Base-by-base conservation (phyloP, 2,797 vertebrate species). In the Spinus pinus region DNA sequence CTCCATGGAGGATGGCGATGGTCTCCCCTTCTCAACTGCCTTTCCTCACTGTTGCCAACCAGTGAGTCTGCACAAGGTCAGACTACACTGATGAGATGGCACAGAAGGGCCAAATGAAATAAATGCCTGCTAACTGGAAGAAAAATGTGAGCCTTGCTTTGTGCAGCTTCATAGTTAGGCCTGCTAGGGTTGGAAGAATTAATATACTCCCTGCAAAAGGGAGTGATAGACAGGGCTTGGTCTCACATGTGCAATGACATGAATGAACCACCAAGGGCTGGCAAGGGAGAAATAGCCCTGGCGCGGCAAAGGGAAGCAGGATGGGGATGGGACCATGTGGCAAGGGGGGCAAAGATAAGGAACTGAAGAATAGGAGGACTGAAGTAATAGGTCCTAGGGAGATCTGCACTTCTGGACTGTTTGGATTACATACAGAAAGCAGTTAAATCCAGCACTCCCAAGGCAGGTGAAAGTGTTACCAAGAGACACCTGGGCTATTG, bases 1-100 rank as follows among this genome's bases (percentile, higher is more conserved):
- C 27, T 33, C 44, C 0, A 4, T 9, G 10, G 41, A 28, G 37
- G 27, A 71, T 0, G 2, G 57, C 0, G 0, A 44, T 13, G 39
- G 58, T 47, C 15, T 28, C 42, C 21, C 25, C 11, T 79, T 64
- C 61, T 69, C 77, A 67, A 3, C 1, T 20, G 67, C 67, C 33
- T 27, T 53, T 47, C 25, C 46, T 67, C 1, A 0, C 73, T 42
- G 9, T 1, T 47, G 58, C 37, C 53, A 67, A 61, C 24, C 77
- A 72, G 3, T 19, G 33, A 42, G 50, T 19, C 44, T 80, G 30
- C n/a, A 56, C 0, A 0, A 60, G 47, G 41, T 58, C 75, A 37
- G 37, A 47, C 42, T 31, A 62, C 2, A 4, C 30, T 42, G 67
- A 54, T 27, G 44, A 47, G 44, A 67, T 28, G 57, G 71, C 66